A percentile compares a stretch with the other conserved stretches of the same genome.
phyloP scores from a whole-genome alignment of 2,797 vertebrate species.

The Pangasius djambal region DNA sequence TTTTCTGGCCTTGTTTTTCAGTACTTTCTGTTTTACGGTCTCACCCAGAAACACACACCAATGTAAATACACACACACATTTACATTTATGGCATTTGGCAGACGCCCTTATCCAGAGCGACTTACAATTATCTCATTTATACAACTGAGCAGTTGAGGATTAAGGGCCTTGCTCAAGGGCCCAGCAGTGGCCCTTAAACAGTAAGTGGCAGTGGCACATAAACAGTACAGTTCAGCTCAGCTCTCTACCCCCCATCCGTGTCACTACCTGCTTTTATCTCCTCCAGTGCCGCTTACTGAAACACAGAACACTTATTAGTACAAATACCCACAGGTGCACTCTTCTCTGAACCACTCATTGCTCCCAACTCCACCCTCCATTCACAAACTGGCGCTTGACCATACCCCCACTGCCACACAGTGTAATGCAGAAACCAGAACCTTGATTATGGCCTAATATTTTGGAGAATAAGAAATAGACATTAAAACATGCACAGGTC shows the following conservation, averaged over 20 bases:
- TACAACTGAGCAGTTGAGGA: no score
- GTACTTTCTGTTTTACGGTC: background rate
- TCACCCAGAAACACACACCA: background rate
- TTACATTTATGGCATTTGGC: no score
- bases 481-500: conserved; percentile 18
- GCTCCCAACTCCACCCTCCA: background rate
- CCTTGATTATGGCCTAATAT: background rate
- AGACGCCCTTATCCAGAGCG: no score
- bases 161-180: no score
- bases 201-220: no score
- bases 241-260: background rate
- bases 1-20: background rate
- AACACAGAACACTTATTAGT: background rate
- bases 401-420: background rate
- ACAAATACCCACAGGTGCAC: background rate
- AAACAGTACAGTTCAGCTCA: background rate
- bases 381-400: background rate
- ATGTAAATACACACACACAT: background rate
- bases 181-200: no score
- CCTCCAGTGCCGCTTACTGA: background rate
- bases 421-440: background rate
- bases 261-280: background rate
- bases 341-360: background rate
- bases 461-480: background rate
- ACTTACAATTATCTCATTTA: no score